Conservation (phyloP, 2,888 invertebrate genomes). For the Acanthosepion pharaonis region DNA sequence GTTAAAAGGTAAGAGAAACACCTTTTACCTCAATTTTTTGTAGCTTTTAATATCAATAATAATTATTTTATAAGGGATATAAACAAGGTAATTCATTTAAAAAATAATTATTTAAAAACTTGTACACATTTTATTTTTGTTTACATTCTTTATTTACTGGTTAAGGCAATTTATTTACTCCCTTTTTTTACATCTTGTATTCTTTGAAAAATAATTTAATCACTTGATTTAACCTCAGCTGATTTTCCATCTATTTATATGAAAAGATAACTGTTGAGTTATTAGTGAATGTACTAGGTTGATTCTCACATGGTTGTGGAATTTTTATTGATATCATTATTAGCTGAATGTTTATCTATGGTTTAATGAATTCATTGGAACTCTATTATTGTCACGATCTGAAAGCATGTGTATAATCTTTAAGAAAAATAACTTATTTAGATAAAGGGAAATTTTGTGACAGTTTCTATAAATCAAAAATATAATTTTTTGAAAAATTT, state of each 20-base stretch:
- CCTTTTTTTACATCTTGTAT: neutral
- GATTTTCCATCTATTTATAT: neutral
- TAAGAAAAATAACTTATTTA: neutral
- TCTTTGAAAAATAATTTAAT: neutral
- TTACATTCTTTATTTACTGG: neutral
- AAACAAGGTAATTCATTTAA: neutral
- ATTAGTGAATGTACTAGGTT: neutral
- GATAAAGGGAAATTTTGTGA: neutral
- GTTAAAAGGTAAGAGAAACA: constrained; percentile 88
- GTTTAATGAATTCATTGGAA: neutral
- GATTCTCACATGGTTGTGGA: neutral
- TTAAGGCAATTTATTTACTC: too few relatives aligned
- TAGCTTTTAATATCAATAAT: constrained; percentile 43
- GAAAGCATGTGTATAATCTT: neutral
- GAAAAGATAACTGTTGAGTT: neutral
- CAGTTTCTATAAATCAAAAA: neutral
- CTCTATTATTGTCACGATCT: neutral
- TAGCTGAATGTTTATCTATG: neutral
- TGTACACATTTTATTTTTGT: neutral
- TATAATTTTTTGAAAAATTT: neutral
- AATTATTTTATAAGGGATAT: neutral
- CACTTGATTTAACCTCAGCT: neutral
- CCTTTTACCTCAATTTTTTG: neutral
- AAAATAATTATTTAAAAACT: neutral
- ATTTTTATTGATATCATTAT: neutral